A percentile compares a stretch with the other conserved stretches of the same genome.
Evolutionary conservation across 2,113 vertebrate species (phyloP).

Genomic region (Paracanthobrama guichenoti): DNA sequence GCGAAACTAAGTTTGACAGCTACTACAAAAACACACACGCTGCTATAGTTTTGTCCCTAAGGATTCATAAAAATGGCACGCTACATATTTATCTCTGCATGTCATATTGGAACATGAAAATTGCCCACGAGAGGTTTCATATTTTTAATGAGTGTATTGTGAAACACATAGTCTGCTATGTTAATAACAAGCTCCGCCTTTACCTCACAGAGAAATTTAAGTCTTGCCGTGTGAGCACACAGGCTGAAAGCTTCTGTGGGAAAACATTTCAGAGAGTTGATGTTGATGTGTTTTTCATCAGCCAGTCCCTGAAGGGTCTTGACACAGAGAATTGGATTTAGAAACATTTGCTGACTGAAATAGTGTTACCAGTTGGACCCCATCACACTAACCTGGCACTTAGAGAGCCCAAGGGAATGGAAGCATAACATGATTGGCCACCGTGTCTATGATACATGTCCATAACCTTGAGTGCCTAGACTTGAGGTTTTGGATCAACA

Average conservation of each 20-base stretch:
- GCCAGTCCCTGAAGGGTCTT: conserved; percentile 38
- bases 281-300: conserved; percentile 48
- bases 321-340: conserved; percentile 51
- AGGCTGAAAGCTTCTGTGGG: conserved; percentile 30
- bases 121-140: not conserved
- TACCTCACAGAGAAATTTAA: conserved; percentile 9
- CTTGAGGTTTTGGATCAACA: conserved; percentile 30
- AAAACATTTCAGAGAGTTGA: conserved; percentile 44
- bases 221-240: conserved; percentile 16
- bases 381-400: conserved; percentile 41
- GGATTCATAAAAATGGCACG: conserved; percentile 3
- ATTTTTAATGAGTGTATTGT: conserved; percentile 15
- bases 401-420: conserved; percentile 3
- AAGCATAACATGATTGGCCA: conserved; percentile 26
- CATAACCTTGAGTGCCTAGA: conserved; percentile 28
- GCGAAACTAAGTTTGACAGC: conserved; percentile 41
- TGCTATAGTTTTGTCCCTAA: not conserved
- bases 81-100: conserved; percentile 9
- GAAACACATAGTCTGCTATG: conserved; percentile 13
- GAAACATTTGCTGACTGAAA: conserved; percentile 50
- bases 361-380: conserved; percentile 28
- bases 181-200: conserved; percentile 14
- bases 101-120: conserved; percentile 24
- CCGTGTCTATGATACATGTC: not conserved
- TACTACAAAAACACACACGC: conserved; percentile 5